Evolutionary conservation across 2,888 invertebrate genomes (phyloP), one percentile per base, ranked within the genome.

Genomic region (Ophioninae sp.): DNA sequence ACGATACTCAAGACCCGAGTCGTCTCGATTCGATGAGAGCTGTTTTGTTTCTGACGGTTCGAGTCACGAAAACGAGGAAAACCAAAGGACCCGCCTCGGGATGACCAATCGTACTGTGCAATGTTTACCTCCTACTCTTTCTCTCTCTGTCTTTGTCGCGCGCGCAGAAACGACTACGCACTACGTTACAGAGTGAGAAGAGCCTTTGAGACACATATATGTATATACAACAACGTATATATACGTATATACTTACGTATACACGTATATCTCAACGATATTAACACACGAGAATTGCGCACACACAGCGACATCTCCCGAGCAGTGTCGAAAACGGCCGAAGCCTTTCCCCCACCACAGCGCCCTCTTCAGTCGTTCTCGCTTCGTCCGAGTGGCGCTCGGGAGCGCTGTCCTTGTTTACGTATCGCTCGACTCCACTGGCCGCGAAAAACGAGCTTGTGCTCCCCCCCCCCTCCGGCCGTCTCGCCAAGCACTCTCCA

Each of bases 21-120:
- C 22, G 30, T 59, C 67, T 79, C 76, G 84, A 76, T 56, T 82
- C 79, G 71, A 69, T 56, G 82, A 84, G 76, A 79, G 82, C 84
- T 79, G 82, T 76, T 84, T 84, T 84, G 84, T 84, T 84, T 84
- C 84, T 84, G 84, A 84, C 82, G 79, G 79, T 78, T 79, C 79
- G 79, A 75, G 56, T 75, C 37, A 84, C 83, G 83, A 87, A 87
- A 87, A 85, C 86, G 84, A 86, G 84, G 88, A 90, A 90, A 91
- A 92, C 91, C 90, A 88, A 91, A 92, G 91, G 91, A 92, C 90
- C 91, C 91, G 91, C 91, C 90, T 91, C 90, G 88, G 88, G 88
- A 89, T 89, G 89, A 89, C 91, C 92, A 91, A 92, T 92, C 90
- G 89, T 90, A 91, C 90, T 89, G 90, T 90, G 88, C 88, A 91